Evolutionary conservation across 2,888 invertebrate genomes (phyloP).

Genomic region (Euzetes globulus): DNA sequence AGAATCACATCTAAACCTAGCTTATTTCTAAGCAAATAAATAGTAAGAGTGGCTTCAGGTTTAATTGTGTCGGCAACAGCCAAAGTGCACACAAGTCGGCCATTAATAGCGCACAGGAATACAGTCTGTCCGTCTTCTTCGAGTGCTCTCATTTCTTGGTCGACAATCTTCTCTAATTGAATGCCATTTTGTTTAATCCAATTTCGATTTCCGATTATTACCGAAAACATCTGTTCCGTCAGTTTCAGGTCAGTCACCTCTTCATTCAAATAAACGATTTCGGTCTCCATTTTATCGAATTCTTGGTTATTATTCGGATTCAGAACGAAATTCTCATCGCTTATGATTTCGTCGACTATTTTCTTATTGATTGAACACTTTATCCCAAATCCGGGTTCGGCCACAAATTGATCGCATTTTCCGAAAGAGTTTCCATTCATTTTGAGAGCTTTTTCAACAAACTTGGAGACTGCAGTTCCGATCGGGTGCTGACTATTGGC

Average conservation of each 20-base stretch:
- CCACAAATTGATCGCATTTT: conserved; percentile 65
- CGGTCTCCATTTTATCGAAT: neutral
- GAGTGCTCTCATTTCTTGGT: conserved; percentile 66
- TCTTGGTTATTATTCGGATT: neutral
- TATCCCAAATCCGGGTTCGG: conserved; percentile 86
- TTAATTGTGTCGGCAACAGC: conserved; percentile 94
- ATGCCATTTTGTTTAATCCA: conserved; percentile 92
- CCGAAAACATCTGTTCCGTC: neutral
- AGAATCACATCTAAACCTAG: conserved; percentile 90
- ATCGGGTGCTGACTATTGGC: conserved; percentile 94
- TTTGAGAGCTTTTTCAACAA: conserved; percentile 11
- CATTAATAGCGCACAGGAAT: conserved; percentile 79
- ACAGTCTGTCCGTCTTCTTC: conserved; percentile 85
- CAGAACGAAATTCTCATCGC: conserved; percentile 11
- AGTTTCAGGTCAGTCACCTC: neutral
- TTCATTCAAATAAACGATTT: conserved; percentile 18
- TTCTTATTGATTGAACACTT: conserved; percentile 47
- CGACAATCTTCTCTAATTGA: conserved; percentile 64
- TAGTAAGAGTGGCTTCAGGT: conserved; percentile 87
- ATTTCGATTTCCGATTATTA: conserved; percentile 78
- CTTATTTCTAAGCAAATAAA: conserved; percentile 68
- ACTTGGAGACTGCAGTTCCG: conserved; percentile 52
- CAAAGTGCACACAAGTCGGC: conserved; percentile 70
- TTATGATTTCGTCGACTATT: conserved; percentile 4
- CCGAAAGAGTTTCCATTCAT: conserved; percentile 48